Conservation (phyloP, 2,113 vertebrate genomes). For the Bagarius yarrelli region DNA sequence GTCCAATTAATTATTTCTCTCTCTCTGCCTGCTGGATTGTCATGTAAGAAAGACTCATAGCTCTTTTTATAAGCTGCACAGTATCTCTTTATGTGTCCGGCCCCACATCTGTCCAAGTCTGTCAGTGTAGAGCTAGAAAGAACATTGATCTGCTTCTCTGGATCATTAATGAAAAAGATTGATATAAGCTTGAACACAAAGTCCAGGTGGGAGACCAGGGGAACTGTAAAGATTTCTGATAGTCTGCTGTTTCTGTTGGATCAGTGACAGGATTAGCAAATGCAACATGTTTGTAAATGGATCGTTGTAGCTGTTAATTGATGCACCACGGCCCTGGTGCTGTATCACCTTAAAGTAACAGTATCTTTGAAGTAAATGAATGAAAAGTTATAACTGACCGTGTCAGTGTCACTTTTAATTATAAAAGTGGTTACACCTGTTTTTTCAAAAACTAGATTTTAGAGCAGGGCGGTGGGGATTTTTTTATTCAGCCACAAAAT, state of each 20-base stretch:
- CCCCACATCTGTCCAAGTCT: background rate
- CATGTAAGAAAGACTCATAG: background rate
- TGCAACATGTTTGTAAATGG: slow-evolving; percentile 10
- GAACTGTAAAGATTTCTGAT: background rate
- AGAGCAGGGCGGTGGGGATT: no score
- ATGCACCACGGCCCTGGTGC: background rate
- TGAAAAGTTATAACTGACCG: no score
- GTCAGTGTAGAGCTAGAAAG: background rate
- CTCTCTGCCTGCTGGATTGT: background rate
- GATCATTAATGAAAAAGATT: background rate
- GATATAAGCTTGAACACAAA: background rate
- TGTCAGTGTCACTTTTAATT: no score
- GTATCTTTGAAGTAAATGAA: no score
- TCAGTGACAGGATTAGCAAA: background rate
- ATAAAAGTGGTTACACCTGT: no score
- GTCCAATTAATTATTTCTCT: no score
- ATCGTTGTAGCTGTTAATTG: background rate
- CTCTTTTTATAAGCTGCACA: background rate
- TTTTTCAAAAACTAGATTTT: no score
- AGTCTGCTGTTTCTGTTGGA: background rate
- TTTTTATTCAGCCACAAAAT: no score
- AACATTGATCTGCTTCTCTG: slow-evolving; percentile 9
- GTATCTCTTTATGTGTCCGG: background rate
- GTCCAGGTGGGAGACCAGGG: no score
- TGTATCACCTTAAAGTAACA: background rate